Evolutionary conservation across 2,888 invertebrate species (phyloP).

Genomic region (Tachina lurida): DNA sequence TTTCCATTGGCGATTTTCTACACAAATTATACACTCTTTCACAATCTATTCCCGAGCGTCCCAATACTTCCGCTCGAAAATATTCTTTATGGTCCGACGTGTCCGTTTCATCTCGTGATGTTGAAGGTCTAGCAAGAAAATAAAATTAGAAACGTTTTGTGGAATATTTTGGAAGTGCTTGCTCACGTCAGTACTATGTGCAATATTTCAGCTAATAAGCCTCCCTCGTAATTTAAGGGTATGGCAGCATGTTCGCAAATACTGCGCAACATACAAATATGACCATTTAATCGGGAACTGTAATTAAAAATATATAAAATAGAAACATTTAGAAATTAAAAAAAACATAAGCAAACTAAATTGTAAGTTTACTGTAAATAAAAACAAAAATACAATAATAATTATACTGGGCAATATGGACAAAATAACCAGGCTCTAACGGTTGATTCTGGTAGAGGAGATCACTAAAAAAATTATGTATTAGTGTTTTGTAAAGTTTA

Average conservation of each 20-base stretch:
- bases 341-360: neutral
- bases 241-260: slow-evolving; percentile 90
- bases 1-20: slow-evolving; percentile 76
- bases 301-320: neutral
- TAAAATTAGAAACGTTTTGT: neutral
- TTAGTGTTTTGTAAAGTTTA: no score
- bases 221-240: slow-evolving; percentile 87
- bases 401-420: no score
- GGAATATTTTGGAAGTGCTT: neutral
- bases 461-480: no score
- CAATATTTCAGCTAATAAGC: slow-evolving; percentile 89
- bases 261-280: slow-evolving; percentile 88
- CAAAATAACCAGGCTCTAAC: no score
- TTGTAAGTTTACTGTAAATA: neutral
- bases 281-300: slow-evolving; percentile 87
- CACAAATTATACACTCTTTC: slow-evolving; percentile 76
- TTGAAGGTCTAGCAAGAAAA: slow-evolving; percentile 86
- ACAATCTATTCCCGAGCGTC: slow-evolving; percentile 82
- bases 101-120: slow-evolving; percentile 86
- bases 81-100: slow-evolving; percentile 87
- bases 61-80: slow-evolving; percentile 87
- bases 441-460: no score
- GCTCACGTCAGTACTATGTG: slow-evolving; percentile 90
- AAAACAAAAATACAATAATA: neutral
- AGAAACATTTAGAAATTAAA: neutral